phyloP scores from a whole-genome alignment of 2,888 invertebrate species.

The Terebella lapidaria region DNA sequence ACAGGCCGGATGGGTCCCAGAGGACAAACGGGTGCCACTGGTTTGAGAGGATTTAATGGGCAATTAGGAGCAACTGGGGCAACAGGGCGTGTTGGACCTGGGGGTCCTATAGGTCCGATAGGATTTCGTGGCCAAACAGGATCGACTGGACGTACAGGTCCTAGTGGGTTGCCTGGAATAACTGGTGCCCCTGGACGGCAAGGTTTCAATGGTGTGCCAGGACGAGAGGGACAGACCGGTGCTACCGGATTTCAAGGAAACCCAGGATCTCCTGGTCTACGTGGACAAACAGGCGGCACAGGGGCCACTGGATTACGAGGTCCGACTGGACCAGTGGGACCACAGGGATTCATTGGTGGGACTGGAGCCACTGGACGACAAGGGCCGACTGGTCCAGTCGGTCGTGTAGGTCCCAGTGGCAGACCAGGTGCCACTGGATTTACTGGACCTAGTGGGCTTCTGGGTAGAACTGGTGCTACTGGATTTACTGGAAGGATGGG shows the following conservation, averaged over 20 bases:
- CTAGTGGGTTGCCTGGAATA: constrained; percentile 2
- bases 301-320: constrained; percentile 3
- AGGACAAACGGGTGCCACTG: constrained; percentile 1
- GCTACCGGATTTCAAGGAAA: neutral
- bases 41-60: constrained; percentile 3
- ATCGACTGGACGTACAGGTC: neutral
- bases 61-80: constrained; percentile 3
- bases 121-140: constrained; percentile 5
- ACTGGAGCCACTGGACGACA: neutral
- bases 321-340: constrained; percentile 1
- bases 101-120: constrained; percentile 2
- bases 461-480: neutral
- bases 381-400: constrained; percentile 1
- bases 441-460: neutral
- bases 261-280: neutral
- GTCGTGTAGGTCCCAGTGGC: neutral
- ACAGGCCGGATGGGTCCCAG: constrained; percentile 5
- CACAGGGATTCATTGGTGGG: neutral
- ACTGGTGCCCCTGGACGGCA: constrained; percentile 5
- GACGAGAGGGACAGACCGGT: constrained; percentile 3
- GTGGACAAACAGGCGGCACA: neutral
- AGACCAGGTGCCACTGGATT: neutral
- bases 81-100: constrained; percentile 3
- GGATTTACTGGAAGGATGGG: neutral
- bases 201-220: too few species aligned